These are phyloP conservation scores for Bombus cullumanus DNA, from an alignment of 1,140 invertebrate species.

Conservation along the genomic window DNA sequence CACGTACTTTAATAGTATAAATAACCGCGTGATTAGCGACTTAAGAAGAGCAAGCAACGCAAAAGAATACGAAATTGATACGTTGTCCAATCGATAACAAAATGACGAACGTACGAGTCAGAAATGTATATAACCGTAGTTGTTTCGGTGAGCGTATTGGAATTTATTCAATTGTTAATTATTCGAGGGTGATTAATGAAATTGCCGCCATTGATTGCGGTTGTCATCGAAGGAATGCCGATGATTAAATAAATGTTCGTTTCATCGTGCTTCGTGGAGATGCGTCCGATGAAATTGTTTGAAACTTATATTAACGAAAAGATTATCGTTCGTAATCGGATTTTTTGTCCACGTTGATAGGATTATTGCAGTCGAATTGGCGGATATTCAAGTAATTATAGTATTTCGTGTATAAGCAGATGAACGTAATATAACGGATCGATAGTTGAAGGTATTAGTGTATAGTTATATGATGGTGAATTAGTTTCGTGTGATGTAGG, in stretches of 20 bases:
- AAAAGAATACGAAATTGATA: no score
- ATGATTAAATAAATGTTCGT: background rate
- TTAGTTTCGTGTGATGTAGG: no score
- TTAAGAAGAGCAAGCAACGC: background rate
- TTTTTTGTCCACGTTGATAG: background rate
- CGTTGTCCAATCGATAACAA: background rate
- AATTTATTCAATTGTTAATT: conserved; percentile 25
- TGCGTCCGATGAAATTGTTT: background rate
- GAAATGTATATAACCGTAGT: background rate
- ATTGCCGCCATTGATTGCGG: background rate
- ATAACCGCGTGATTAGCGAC: no score
- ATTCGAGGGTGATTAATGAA: conserved; percentile 14
- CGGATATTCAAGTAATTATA: background rate
- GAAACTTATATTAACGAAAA: background rate
- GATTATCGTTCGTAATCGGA: background rate
- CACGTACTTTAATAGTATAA: no score
- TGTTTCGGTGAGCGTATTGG: background rate
- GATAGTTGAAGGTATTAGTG: background rate
- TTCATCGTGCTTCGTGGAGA: background rate
- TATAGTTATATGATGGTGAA: no score
- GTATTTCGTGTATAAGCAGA: background rate
- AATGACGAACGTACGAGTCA: background rate
- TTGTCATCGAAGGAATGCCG: conserved; percentile 9
- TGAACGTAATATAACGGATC: background rate
- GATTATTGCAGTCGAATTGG: background rate